A percentile compares a stretch with the other conserved stretches of the same genome.
Evolutionary conservation across 2,888 invertebrate species (phyloP).

Genomic region (Quadroppia sp.): DNA sequence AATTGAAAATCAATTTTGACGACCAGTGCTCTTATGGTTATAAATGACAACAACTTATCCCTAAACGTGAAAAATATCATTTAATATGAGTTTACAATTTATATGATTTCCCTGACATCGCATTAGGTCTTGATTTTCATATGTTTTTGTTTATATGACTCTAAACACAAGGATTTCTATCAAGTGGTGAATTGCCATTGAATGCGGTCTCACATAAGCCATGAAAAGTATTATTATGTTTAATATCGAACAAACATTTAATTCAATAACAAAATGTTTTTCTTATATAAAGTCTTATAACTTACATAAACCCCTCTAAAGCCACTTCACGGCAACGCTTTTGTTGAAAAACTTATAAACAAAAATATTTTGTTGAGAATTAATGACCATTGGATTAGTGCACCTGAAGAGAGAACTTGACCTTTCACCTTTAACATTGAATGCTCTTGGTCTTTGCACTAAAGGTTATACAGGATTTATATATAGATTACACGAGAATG

Average conservation of each 20-base stretch:
- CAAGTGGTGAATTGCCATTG: conserved; percentile 5
- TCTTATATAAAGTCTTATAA: background rate
- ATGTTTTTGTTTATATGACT: background rate
- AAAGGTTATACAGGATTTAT: too few species aligned
- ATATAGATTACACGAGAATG: too few species aligned
- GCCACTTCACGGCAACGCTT: background rate
- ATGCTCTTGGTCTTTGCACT: too few species aligned
- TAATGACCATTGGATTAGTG: too few species aligned
- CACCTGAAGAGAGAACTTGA: too few species aligned
- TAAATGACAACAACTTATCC: too few species aligned
- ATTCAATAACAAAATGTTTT: conserved; percentile 6
- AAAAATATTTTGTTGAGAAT: too few species aligned
- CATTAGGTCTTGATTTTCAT: conserved; percentile 1
- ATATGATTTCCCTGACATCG: conserved; percentile 25
- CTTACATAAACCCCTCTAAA: background rate
- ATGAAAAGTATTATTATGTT: background rate
- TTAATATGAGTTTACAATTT: background rate
- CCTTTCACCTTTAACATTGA: too few species aligned
- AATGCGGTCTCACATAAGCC: too few species aligned
- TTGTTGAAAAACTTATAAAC: background rate
- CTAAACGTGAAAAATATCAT: too few species aligned
- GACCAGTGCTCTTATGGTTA: too few species aligned
- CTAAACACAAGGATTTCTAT: conserved; percentile 11
- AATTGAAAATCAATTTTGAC: too few species aligned
- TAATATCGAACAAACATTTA: conserved; percentile 10